Evolutionary conservation across 2,888 invertebrate genomes (phyloP), one percentile per base, ranked within the genome.

Genomic region (Suillia variegata): DNA sequence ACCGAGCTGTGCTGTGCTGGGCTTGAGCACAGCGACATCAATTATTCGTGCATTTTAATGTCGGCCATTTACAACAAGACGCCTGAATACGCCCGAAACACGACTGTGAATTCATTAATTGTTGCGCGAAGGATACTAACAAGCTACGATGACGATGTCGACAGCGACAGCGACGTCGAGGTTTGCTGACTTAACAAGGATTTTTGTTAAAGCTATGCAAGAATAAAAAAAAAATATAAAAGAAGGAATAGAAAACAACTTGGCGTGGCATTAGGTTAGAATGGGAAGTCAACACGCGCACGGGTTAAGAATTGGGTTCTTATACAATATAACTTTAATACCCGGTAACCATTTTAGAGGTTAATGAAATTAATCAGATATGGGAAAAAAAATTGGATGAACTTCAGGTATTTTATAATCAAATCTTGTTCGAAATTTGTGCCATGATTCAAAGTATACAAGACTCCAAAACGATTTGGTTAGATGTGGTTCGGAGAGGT

Each of bases 31-130:
- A 47, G 47, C 54, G 38, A 38, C 34, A 38, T 45, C 51, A 59
- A 59, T 56, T 56, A 55, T 55, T 45, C 51, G 18, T 51, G 47
- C 51, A 56, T 58, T 62, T 65, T 70, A 74, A 73, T 73, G 71
- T 74, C 58, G 68, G 72, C 64, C 71, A 72, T 71, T 67, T 65
- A 56, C 62, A 61, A 56, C 38, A 38, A 33, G 26, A 24, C 17
- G 58, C 47, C 38, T 49, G 31, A 24, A 24, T 20, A 55, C 20
- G 45, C 13, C 47, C 38, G 17, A 38, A 58, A 59, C 50, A 38
- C 55, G 55, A 51, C 58, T 64, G 57, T 52, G 61, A 54, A 62
- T 62, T 59, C 64, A 58, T 62, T 64, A 63, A 65, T 70, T 70
- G 64, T 62, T 64, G 21, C 22, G 20, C 12, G 50, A 17, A 33